A percentile compares a stretch with the other conserved stretches of the same genome.
Evolutionary conservation across 2,888 invertebrate genomes (phyloP).

Genomic region (Troglohyphantes excavatus): DNA sequence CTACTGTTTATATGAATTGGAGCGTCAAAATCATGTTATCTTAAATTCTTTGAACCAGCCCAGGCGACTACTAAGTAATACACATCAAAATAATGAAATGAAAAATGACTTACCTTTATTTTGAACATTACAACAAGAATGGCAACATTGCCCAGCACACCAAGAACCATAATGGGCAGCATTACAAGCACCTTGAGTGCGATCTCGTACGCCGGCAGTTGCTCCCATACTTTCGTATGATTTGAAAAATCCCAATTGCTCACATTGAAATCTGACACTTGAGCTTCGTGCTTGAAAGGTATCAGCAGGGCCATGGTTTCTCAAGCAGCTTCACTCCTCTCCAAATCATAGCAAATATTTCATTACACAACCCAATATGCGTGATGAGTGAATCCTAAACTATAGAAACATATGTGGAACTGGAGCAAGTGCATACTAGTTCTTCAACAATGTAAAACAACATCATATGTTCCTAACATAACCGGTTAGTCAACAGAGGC

Average conservation of each 20-base stretch:
- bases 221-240: conserved; percentile 68
- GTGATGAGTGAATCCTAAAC: neutral
- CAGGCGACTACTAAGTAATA: no score
- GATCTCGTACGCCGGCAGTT: conserved; percentile 58
- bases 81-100: no score
- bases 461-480: neutral
- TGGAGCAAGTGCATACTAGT: no score
- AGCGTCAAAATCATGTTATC: no score
- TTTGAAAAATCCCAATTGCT: conserved; percentile 67
- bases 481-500: neutral
- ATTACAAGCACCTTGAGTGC: conserved; percentile 81
- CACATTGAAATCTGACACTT: conserved; percentile 47
- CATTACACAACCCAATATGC: neutral
- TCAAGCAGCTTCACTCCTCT: neutral
- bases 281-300: conserved; percentile 29
- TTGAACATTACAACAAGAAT: conserved; percentile 87
- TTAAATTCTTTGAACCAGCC: no score
- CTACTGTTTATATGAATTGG: no score
- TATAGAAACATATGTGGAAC: neutral
- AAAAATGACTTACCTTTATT: conserved; percentile 83
- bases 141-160: conserved; percentile 87
- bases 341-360: conserved; percentile 19
- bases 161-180: conserved; percentile 85
- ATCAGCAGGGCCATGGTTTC: conserved; percentile 58
- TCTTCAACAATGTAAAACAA: neutral